Percentiles rank a stretch among this genome's conserved stretches.
phyloP scores from a whole-genome alignment of 2,113 vertebrate genomes.

The Mus spicilegus region DNA sequence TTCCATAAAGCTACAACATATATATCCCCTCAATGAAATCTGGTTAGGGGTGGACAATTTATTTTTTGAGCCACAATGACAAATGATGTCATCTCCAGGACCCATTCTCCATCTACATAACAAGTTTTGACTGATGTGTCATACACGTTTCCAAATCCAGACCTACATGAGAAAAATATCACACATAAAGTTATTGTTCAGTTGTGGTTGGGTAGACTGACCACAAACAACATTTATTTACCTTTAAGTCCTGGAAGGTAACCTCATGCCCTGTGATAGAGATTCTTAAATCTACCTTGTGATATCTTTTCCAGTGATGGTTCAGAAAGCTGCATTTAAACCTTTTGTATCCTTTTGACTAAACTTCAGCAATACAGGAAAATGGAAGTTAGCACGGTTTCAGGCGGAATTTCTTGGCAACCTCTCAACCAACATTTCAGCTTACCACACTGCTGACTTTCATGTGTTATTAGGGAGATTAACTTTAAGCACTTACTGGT shows the following conservation, averaged over 20 bases:
- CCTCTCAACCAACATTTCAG: neutral
- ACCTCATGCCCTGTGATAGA: neutral
- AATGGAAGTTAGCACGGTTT: neutral
- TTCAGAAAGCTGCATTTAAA: neutral
- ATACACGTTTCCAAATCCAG: neutral
- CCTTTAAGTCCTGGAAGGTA: neutral
- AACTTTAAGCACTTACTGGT: conserved; percentile 59
- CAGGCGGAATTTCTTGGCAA: conserved; percentile 18
- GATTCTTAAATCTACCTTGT: neutral
- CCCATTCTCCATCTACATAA: neutral
- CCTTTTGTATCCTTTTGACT: neutral
- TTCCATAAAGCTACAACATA: neutral
- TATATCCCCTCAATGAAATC: neutral
- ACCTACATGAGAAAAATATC: neutral
- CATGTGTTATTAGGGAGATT: conserved; percentile 67
- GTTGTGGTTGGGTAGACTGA: neutral
- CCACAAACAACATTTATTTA: neutral
- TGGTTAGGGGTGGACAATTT: neutral
- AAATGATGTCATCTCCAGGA: neutral
- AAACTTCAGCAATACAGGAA: conserved; percentile 29
- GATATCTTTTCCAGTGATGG: neutral
- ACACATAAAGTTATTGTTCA: neutral
- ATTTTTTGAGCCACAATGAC: neutral
- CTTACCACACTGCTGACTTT: neutral
- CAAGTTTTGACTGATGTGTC: neutral